Conservation (phyloP, 1,140 invertebrate species). For the Eupristina koningsbergeri region DNA sequence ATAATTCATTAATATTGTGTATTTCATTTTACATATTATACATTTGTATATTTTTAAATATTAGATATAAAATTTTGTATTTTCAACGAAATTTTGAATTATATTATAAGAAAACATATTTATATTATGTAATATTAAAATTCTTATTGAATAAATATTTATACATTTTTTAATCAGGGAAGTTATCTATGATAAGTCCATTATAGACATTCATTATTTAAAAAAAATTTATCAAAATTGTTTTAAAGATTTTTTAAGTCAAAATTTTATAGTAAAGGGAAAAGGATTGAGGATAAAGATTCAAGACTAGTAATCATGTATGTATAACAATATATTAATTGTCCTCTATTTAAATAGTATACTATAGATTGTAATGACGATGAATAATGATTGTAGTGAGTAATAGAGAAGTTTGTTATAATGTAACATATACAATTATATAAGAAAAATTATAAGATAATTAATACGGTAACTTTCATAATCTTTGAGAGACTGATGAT, state of each 20-base stretch:
- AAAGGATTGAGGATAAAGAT: slow-evolving; percentile 5
- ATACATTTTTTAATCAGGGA: slow-evolving; percentile 6
- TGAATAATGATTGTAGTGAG: slow-evolving; percentile 50
- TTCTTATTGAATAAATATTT: slow-evolving; percentile 26
- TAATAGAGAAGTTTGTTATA: slow-evolving; percentile 45
- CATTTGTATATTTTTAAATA: slow-evolving; percentile 1
- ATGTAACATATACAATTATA: slow-evolving; percentile 50
- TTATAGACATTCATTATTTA: not conserved
- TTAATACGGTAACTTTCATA: slow-evolving; percentile 52
- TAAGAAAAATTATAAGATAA: slow-evolving; percentile 50
- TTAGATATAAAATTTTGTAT: slow-evolving; percentile 19
- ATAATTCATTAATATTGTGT: not conserved
- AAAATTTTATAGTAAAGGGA: not conserved
- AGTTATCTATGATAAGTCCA: not conserved
- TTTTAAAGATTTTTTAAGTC: not conserved
- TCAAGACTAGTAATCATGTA: slow-evolving; percentile 21
- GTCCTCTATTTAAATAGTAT: slow-evolving; percentile 59
- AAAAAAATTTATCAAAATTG: not conserved
- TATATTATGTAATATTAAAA: slow-evolving; percentile 13
- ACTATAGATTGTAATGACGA: slow-evolving; percentile 56
- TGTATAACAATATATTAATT: slow-evolving; percentile 62
- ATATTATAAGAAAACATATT: slow-evolving; percentile 7
- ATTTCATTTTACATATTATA: slow-evolving; percentile 30
- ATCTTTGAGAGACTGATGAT: slow-evolving; percentile 50
- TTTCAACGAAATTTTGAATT: not conserved